Evolutionary conservation across 2,113 vertebrate genomes (phyloP), one percentile per base, ranked within the genome.

Genomic region (Ammodytes marinus): DNA sequence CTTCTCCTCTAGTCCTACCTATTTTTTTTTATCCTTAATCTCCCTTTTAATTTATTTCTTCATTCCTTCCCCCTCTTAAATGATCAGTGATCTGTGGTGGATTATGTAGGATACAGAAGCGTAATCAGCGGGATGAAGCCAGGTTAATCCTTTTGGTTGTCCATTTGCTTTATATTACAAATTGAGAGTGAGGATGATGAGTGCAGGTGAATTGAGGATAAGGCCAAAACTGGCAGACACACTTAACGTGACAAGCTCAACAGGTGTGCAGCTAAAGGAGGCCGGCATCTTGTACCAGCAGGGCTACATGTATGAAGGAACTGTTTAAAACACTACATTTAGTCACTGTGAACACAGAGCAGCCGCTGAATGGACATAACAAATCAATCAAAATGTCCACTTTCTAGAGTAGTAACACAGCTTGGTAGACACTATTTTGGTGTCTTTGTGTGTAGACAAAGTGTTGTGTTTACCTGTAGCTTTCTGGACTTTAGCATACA

Each of bases 401-500:
- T 12, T 4, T 12, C 13, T 49, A 5, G 19, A 37, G 39, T 39
- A 13, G 5, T 49, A 15, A 66, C 55, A 63, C 19, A 61, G 2
- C 4, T 9, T 4, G 40, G 39, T 46, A 40, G 12, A 11, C 19
- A 15, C 5, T 12, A 27, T 37, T 35, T 7, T 53, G 35, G 5
- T 6, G 49, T 9, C 3, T 0, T 40, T 27, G 9, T 59, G 3
- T 67, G 10, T 47, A 39, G n/a, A 12, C 46, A 55, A 45, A 5
- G 12, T 60, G 60, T 67, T 37, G 12, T 49, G 37, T 50, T 6
- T 90, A 96, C 95, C 94, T 94, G 95, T 94, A 14, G 95, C 94
- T 84, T 95, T 95, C 84, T 96, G 93, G 75, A 93, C 85, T 85
- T 94, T 95, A 17, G 94, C 94, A 57, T 95, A 95, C 0, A 95